phyloP scores from a whole-genome alignment of 2,888 invertebrate genomes.

The Papilio elwesi region DNA sequence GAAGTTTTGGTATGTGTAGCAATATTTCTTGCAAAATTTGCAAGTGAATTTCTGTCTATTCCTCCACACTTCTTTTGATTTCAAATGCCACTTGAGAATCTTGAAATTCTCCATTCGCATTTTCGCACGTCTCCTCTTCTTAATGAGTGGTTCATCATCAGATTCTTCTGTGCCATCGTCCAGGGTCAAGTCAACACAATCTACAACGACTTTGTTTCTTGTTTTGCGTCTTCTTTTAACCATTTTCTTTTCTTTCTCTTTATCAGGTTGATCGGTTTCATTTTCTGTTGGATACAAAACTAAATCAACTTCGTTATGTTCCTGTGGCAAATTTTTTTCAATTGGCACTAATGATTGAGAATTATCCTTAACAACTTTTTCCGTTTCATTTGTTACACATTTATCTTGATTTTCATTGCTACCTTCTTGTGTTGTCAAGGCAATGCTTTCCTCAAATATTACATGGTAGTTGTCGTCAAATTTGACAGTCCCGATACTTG shows the following conservation, averaged over 20 bases:
- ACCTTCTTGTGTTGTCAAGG: constrained; percentile 39
- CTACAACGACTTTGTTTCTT: constrained; percentile 30
- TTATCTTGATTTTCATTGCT: constrained; percentile 26
- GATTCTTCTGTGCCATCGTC: constrained; percentile 49
- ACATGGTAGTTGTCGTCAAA: constrained; percentile 73
- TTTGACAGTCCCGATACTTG: constrained; percentile 68
- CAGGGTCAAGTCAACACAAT: constrained; percentile 3
- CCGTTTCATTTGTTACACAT: constrained; percentile 12
- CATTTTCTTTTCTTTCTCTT: not conserved
- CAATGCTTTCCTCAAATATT: constrained; percentile 63
- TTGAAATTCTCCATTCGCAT: constrained; percentile 6
- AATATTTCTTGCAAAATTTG: constrained; percentile 65
- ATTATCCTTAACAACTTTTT: constrained; percentile 9
- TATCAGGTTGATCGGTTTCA: constrained; percentile 32
- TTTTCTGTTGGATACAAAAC: constrained; percentile 46
- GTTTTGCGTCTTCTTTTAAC: constrained; percentile 46
- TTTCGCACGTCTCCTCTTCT: constrained; percentile 47
- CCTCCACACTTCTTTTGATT: constrained; percentile 31
- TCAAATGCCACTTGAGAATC: constrained; percentile 25
- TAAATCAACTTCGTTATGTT: constrained; percentile 22
- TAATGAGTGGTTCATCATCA: constrained; percentile 60
- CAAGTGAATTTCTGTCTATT: constrained; percentile 60
- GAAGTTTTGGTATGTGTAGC: constrained; percentile 72
- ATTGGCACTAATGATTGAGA: not conserved
- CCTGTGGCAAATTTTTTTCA: not conserved